Evolutionary conservation across 2,113 vertebrate genomes (phyloP), one percentile per base, ranked within the genome.

Genomic region (Oncorhynchus tshawytscha): DNA sequence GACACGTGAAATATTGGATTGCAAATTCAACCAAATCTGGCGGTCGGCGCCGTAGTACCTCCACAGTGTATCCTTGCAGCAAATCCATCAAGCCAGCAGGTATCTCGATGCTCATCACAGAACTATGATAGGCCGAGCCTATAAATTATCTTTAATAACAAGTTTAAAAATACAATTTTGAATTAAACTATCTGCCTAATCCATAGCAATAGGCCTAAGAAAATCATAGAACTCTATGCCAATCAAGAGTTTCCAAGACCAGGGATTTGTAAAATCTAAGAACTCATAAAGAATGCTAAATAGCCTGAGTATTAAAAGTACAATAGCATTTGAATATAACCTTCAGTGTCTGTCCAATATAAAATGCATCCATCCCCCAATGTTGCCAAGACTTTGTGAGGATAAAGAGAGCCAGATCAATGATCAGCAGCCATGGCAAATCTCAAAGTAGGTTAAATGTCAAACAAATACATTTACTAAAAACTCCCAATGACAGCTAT

Each of bases 11-110:
- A 82, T 98, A 95, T 4, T 94, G 93, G 34, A 96, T 94, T 0
- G 96, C 95, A 85, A 98, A 98, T 67, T 94, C 94, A n/a, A 95
- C 89, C 66, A 97, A 88, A 84, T 97, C 92, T 2, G 91, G 67
- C 5, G 96, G 97, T 86, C 91, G 92, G 86, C 86, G 91, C 78
- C 94, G 93, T 76, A 98, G 90, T 67, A 98, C 97, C 91, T 96
- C 96, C 89, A 97, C 94, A 0, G 96, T 95, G 88, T 95, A 98
- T 20, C 94, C 94, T 91, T 95, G 95, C 88, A 98, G 93, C 76
- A 98, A 94, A 88, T 97, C 95, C 7, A 91, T 95, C 85, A 98
- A 88, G 70, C 96, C 96, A 3, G 89, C 85, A 15, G 96, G 97
- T 86, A 98, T 95, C 88, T 95, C 92, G 57, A 93, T 90, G 91